Evolutionary conservation across 1,140 invertebrate genomes (phyloP), one percentile per base, ranked within the genome.

Genomic region (Drosophila takahashii): DNA sequence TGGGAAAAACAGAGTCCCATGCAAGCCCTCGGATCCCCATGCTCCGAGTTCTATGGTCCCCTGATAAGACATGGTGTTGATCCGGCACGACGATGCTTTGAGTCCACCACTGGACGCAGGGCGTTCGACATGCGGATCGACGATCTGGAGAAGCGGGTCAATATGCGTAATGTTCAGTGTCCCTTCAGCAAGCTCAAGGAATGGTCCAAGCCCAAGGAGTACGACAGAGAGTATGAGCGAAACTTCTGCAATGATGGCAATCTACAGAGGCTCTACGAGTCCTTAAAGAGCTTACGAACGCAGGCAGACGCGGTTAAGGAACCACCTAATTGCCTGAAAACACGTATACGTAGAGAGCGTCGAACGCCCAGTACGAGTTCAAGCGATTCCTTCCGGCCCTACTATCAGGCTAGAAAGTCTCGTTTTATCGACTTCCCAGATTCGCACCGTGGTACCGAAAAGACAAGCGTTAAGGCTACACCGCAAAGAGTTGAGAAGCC

Each of bases 41-140:
- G 90, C 36, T 94, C 93, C 0, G 93, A 94, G 54, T 91, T 94
- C 11, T 94, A 94, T 76, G 93, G 86, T 3, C 94, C 94, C 2
- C 69, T 94, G 51, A 92, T 93, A 37, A 81, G 93, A 29, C 90
- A 93, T 71, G 93, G 93, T 10, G 92, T 93, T 7, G 92, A 93
- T 84, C 93, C 93, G 0, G 91, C 91, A 47, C 89, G 92, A 13
- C 85, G 92, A 44, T 93, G 93, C 37, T 92, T 90, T 34, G 61
- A 56, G 0, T 58, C 71, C 1, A 54, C 37, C n/a, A 84, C 61
- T 10, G 60, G 15, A 11, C 79, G 75, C n/a, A 83, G 75, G 27
- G 71, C 81, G 1, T 92, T 91, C 26, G 79, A 92, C 44, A 75
- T 83, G 65, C 75, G 90, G 26, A 91, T 92, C 47, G 91, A 92